Evolutionary conservation across 1,140 invertebrate genomes (phyloP), one percentile per base, ranked within the genome.

Genomic region (Armadillidium nasatum): DNA sequence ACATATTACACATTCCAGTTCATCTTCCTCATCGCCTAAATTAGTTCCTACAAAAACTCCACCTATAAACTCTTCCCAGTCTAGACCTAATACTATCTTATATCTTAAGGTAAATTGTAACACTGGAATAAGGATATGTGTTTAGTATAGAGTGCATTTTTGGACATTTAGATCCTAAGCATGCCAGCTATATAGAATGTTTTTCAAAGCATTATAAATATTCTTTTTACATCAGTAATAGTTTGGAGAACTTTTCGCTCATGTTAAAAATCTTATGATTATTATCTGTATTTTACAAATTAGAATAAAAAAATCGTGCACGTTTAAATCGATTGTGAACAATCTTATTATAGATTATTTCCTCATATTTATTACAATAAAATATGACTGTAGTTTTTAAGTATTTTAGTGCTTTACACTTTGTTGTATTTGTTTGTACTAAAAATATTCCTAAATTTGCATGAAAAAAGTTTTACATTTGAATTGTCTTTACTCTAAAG

Each of bases 181-280:
- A 78, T 71, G 19, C 23, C 73, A 33, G 54, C 23, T 15, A 19
- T 66, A 45, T 2, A 43, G 21, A 46, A 73, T 23, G 44, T 73
- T 19, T 23, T 76, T 50, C 81, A 23, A 23, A 23, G 10, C 70
- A 23, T n/a, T n/a, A n/a, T n/a, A n/a, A n/a, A 10, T 10, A n/a
- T 23, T 50, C 33, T 6, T 33, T 33, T 33, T 6, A 33, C 33
- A 33, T 3, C 33, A 33, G 33, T 33, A 33, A 33, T 33, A 33
- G 6, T 33, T 33, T 33, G 33, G 33, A 6, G 1, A 33, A 6
- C 33, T 33, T 33, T 33, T 3, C 33, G 6, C 2, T 33, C 1
- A 33, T 33, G 6, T 33, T 33, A 33, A 33, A 33, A 6, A 33
- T 33, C 33, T 33, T 33, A 33, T 33, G 33, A 33, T 33, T 33